Evolutionary conservation across 2,113 vertebrate genomes (phyloP).

Genomic region (Gyps fulvus): DNA sequence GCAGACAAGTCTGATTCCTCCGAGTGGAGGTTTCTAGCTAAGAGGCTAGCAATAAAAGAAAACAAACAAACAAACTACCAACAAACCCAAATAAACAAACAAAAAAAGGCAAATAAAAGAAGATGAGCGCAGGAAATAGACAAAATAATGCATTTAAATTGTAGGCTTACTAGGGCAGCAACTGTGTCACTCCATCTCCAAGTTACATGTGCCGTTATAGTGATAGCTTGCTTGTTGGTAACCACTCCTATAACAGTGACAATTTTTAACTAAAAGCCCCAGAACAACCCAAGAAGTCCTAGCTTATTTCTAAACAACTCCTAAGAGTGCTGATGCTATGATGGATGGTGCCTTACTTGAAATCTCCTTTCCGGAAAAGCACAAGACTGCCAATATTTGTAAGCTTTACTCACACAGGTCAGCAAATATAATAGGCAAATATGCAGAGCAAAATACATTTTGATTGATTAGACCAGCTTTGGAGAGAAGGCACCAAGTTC

Average conservation of each 20-base stretch:
- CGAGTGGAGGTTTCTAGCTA: not conserved
- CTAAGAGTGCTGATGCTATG: not conserved
- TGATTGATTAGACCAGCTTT: conserved; percentile 9
- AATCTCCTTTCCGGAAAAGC: not conserved
- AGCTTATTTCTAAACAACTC: not conserved
- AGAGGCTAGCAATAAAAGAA: not conserved
- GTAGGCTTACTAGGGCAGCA: not conserved
- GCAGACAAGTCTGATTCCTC: not conserved
- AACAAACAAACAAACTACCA: not conserved
- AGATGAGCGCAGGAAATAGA: not conserved
- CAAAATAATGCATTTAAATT: not conserved
- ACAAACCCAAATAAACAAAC: not conserved
- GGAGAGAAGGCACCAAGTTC: not conserved
- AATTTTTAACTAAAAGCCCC: not conserved
- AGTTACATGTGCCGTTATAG: not conserved
- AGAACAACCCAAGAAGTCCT: not conserved
- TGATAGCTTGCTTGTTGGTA: not conserved
- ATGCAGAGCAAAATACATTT: conserved; percentile 12
- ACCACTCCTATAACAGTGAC: not conserved
- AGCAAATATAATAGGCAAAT: conserved; percentile 45
- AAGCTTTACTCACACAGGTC: conserved; percentile 2
- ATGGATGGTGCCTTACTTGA: not conserved
- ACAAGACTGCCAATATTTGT: not conserved
- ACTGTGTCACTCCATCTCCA: not conserved
- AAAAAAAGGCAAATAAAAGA: not conserved